Conservation (phyloP, 2,113 vertebrate species). For the Bubo bubo region DNA sequence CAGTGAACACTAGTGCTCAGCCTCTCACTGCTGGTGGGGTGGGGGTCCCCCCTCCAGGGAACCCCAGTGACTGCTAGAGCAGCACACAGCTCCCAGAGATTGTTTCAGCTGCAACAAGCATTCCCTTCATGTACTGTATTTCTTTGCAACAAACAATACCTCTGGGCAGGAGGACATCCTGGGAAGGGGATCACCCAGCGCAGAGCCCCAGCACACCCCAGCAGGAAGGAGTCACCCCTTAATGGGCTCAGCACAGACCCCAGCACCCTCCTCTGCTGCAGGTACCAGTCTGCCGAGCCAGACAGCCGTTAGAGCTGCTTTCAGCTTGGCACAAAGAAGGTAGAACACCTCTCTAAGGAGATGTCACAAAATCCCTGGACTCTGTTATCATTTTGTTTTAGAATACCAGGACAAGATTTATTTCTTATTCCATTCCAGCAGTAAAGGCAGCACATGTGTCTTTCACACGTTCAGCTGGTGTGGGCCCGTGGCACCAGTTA, state of each 20-base stretch:
- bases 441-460: accelerated
- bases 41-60: background rate
- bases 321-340: background rate
- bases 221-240: background rate
- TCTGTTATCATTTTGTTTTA: background rate
- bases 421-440: background rate
- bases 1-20: background rate
- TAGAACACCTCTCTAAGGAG: background rate
- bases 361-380: background rate
- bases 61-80: accelerated
- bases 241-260: background rate
- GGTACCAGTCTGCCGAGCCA: background rate
- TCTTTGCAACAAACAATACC: background rate
- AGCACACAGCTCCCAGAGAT: accelerated
- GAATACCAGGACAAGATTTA: background rate
- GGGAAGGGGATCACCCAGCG: background rate
- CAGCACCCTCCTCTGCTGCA: background rate
- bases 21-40: background rate
- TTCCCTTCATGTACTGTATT: background rate
- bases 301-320: background rate
- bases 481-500: background rate
- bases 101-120: background rate
- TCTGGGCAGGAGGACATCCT: background rate
- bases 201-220: background rate
- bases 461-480: background rate